These are phyloP conservation scores for Gymnothorax reevesii DNA, from an alignment of 2,797 vertebrate genomes.

Conservation along the genomic window DNA sequence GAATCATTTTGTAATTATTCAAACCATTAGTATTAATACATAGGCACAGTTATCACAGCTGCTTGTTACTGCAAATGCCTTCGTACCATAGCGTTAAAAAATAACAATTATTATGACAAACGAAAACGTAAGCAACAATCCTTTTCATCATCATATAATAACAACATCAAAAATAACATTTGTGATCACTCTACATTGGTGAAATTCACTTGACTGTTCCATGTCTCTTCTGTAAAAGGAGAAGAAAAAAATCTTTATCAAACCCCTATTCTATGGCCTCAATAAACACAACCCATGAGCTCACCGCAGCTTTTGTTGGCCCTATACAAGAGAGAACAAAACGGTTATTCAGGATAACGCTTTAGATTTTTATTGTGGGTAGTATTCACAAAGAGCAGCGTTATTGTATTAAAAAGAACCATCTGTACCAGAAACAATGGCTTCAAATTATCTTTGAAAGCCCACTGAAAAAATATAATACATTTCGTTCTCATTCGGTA, in stretches of 20 bases:
- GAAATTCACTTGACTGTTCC: constrained; percentile 85
- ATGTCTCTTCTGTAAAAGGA: constrained; percentile 75
- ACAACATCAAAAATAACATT: constrained; percentile 25
- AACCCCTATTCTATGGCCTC: constrained; percentile 96
- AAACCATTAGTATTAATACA: background rate
- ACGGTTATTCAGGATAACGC: constrained; percentile 99
- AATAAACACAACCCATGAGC: constrained; percentile 99
- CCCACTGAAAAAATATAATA: constrained; percentile 99
- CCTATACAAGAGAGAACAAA: constrained; percentile 99
- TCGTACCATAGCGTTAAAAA: background rate
- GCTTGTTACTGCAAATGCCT: background rate
- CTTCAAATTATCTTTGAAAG: constrained; percentile 99
- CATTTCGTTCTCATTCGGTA: constrained; percentile 95
- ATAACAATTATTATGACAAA: constrained; percentile 16
- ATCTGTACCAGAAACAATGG: constrained; percentile 99
- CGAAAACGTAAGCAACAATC: constrained; percentile 36
- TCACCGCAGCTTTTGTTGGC: constrained; percentile 99
- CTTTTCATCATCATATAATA: constrained; percentile 51
- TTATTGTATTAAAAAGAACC: constrained; percentile 99
- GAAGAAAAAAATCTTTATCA: constrained; percentile 93
- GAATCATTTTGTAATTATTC: background rate
- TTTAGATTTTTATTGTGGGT: constrained; percentile 99
- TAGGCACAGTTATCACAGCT: background rate
- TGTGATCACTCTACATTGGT: constrained; percentile 54
- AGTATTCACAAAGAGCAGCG: constrained; percentile 98